Conservation (phyloP, 2,888 invertebrate genomes). For the Leptothorax acervorum region DNA sequence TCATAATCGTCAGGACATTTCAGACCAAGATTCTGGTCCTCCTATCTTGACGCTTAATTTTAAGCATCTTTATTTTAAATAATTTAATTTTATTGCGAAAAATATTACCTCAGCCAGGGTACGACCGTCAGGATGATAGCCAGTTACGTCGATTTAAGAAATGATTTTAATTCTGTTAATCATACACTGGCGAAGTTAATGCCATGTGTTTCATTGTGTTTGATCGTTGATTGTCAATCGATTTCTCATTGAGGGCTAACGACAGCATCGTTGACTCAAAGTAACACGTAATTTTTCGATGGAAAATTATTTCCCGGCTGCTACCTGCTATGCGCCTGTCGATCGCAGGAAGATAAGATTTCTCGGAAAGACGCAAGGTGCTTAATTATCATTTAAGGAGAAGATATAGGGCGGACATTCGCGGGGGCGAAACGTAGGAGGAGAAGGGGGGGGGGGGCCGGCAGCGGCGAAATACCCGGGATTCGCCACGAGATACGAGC, state of each 20-base stretch:
- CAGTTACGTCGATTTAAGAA: no score
- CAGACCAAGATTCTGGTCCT: no score
- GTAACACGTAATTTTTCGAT: constrained; percentile 23
- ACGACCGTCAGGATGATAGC: no score
- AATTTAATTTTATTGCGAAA: no score
- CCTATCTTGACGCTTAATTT: no score
- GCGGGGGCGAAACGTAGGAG: not conserved
- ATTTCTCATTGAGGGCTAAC: not conserved
- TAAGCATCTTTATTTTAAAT: no score
- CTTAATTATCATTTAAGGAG: constrained; percentile 53
- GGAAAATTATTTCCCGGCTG: not conserved
- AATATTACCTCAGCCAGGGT: no score
- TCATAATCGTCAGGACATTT: no score
- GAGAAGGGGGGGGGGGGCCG: not conserved
- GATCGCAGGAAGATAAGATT: constrained; percentile 41
- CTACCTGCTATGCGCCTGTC: constrained; percentile 11
- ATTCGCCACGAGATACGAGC: constrained; percentile 43
- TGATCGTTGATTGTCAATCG: not conserved
- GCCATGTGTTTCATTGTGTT: no score
- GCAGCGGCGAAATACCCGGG: not conserved
- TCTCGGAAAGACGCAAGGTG: constrained; percentile 27
- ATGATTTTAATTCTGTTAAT: no score
- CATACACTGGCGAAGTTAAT: no score
- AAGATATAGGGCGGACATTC: constrained; percentile 36
- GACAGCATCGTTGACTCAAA: not conserved